Evolutionary conservation across 2,113 vertebrate species (phyloP).

Genomic region (Platichthys flesus): DNA sequence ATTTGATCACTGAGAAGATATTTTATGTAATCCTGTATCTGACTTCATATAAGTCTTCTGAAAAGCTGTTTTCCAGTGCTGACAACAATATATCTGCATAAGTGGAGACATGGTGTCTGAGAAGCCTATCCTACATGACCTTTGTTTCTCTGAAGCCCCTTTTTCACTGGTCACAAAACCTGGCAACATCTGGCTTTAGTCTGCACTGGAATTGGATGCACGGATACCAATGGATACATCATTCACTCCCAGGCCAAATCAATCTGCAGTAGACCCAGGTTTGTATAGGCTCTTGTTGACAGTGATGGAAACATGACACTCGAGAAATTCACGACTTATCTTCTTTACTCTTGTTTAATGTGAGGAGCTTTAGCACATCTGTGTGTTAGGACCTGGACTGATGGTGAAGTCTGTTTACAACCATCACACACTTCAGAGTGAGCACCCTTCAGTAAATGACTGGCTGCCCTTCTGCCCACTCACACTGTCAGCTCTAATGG

Average conservation of each 20-base stretch:
- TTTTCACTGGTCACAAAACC: no score
- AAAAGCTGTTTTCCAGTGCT: background rate
- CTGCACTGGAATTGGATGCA: no score
- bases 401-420: conserved; percentile 41
- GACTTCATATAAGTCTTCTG: background rate
- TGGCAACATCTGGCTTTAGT: no score
- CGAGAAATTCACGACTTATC: no score
- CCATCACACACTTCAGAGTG: conserved; percentile 54
- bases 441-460: conserved; percentile 65
- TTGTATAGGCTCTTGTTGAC: no score
- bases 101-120: background rate
- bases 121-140: background rate
- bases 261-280: no score
- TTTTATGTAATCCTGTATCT: background rate
- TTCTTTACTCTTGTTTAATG: background rate
- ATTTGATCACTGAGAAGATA: background rate
- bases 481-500: conserved; percentile 62
- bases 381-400: conserved; percentile 20
- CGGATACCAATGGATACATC: no score
- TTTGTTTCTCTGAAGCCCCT: background rate
- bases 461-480: conserved; percentile 59
- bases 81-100: background rate
- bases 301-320: no score
- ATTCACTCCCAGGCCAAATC: no score
- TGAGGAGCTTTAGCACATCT: background rate